A percentile compares a stretch with the other conserved stretches of the same genome.
Evolutionary conservation across 2,113 vertebrate genomes (phyloP).

Genomic region (Toxostoma redivivum): DNA sequence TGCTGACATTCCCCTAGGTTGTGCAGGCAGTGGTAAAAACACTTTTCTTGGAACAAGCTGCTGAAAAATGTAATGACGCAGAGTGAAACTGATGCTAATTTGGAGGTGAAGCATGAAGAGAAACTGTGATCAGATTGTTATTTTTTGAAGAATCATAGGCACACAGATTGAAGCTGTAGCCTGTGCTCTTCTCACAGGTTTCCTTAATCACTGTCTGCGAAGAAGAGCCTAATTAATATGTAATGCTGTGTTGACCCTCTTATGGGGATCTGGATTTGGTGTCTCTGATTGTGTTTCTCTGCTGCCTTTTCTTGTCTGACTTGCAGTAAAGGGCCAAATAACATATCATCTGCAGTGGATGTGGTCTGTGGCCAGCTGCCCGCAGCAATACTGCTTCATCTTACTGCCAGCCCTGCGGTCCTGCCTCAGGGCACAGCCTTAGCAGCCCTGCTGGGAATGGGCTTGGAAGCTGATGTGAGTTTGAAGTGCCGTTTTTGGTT

Average conservation of each 20-base stretch:
- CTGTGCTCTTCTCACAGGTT: not conserved
- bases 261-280: not conserved
- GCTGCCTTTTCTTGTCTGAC: not conserved
- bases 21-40: not conserved
- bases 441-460: not conserved
- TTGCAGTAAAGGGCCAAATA: not conserved
- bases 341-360: not conserved
- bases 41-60: not conserved
- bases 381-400: fast-evolving
- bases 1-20: not conserved
- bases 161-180: not conserved
- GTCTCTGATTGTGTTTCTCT: not conserved
- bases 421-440: fast-evolving
- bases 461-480: fast-evolving
- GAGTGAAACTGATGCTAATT: not conserved
- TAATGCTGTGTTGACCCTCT: not conserved
- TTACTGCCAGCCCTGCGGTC: not conserved
- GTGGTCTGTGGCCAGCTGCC: not conserved
- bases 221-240: not conserved
- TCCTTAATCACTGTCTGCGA: not conserved
- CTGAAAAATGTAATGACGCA: not conserved
- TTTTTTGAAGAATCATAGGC: not conserved
- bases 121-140: not conserved
- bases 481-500: not conserved
- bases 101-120: constrained; percentile 19